phyloP scores from a whole-genome alignment of 2,888 invertebrate species.

The Halictus quadricinctus region DNA sequence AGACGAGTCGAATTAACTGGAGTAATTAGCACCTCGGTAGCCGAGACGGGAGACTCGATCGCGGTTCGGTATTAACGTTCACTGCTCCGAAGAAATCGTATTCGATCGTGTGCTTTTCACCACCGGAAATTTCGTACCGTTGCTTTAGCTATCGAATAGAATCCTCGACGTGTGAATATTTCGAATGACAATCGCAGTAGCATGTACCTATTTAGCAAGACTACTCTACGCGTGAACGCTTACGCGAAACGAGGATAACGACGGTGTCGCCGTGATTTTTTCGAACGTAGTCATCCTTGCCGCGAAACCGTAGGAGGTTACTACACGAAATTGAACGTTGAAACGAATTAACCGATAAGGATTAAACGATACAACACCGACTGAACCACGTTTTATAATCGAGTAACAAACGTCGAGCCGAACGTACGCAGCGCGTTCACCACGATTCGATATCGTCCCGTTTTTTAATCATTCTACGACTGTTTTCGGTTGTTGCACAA shows the following conservation, averaged over 20 bases:
- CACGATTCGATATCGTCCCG: neutral
- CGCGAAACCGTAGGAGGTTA: neutral
- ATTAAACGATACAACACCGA: conserved; percentile 3
- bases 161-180: conserved; percentile 5
- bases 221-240: neutral
- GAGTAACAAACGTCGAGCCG: neutral
- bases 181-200: conserved; percentile 40
- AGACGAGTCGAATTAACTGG: neutral
- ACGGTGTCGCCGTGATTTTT: neutral
- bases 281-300: neutral
- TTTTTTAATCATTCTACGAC: neutral
- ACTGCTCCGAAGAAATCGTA: neutral
- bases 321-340: neutral
- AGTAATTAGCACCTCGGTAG: neutral
- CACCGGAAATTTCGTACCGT: neutral
- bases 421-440: neutral
- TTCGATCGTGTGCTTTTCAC: neutral
- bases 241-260: conserved; percentile 9
- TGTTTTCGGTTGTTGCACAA: conserved; percentile 41
- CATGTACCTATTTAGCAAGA: conserved; percentile 26
- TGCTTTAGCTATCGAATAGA: neutral
- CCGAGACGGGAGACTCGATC: neutral
- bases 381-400: conserved; percentile 22
- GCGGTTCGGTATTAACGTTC: neutral
- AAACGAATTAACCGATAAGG: neutral